These are phyloP conservation scores for Drosophila sp. DNA, from an alignment of 1,140 invertebrate species.

Conservation along the genomic window DNA sequence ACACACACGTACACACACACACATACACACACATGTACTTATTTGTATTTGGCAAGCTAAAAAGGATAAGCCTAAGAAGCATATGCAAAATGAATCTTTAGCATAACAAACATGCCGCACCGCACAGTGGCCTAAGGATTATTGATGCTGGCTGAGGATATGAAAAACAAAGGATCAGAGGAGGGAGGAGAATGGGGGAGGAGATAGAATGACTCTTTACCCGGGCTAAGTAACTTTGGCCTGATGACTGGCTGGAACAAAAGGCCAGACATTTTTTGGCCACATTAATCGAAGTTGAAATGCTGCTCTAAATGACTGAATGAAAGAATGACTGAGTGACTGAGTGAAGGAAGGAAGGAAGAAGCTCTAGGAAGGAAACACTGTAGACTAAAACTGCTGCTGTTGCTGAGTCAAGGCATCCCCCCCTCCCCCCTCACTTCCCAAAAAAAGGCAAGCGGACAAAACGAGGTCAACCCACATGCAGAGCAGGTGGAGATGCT, in stretches of 20 bases:
- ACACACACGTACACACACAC: constrained; percentile 2
- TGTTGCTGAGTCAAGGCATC: not conserved
- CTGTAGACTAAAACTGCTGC: constrained; percentile 30
- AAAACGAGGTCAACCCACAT: constrained; percentile 32
- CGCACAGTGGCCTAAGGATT: constrained; percentile 29
- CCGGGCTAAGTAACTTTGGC: constrained; percentile 22
- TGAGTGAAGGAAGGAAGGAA: constrained; percentile 21
- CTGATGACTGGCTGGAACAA: constrained; percentile 59
- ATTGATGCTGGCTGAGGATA: constrained; percentile 6
- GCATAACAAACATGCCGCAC: constrained; percentile 55
- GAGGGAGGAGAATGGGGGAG: not conserved
- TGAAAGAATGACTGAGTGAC: constrained; percentile 37
- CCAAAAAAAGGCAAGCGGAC: not conserved
- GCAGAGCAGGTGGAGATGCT: constrained; percentile 21
- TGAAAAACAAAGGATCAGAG: not conserved
- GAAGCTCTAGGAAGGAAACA: constrained; percentile 51
- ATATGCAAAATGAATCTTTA: constrained; percentile 62
- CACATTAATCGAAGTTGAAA: constrained; percentile 72
- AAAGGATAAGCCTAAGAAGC: constrained; percentile 37
- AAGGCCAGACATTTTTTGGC: constrained; percentile 46
- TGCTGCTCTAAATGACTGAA: constrained; percentile 42
- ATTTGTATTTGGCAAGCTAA: constrained; percentile 47
- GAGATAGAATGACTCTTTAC: constrained; percentile 27
- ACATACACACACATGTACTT: not conserved
- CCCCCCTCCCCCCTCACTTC: no score